Evolutionary conservation across 1,140 invertebrate genomes (phyloP), one percentile per base, ranked within the genome.

Genomic region (Dendrolimus punctatus): DNA sequence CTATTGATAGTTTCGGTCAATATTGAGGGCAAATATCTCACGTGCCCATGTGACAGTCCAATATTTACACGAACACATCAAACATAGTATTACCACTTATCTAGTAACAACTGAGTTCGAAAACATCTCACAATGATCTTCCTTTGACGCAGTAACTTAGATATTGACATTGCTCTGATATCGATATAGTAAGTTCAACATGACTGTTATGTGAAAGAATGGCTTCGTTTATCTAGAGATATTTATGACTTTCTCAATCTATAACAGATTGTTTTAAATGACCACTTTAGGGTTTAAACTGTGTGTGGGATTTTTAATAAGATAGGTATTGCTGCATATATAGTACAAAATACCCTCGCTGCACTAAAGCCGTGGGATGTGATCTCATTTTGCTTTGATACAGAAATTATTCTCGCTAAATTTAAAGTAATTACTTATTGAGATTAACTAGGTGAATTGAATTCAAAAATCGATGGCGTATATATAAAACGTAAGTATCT

Each of bases 71-170:
- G 65, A 60, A 60, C 55, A 71, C 72, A 72, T 81, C 75, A 82
- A 79, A 80, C 65, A 85, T 65, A 76, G 80, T 85, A 85, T 83
- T 79, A 85, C 80, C 73, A 83, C 73, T 81, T 83, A 82, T 83
- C 80, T 79, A 63, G 59, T 73, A 76, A 79, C 76, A 80, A 76
- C 67, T 73, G 64, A 60, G 64, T 75, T 64, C 64, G 62, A 80
- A 80, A 77, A 70, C 71, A 71, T 76, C 68, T 71, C 55, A 73
- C 58, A 70, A 58, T 64, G 66, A 76, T 77, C 72, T 72, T 71
- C 55, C 64, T 55, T 55, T 54, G 71, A 69, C 55, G 53, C 71
- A 66, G 66, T 55, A 65, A 66, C 63, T 62, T 58, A 55, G 50
- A 39, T 79, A 60, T 76, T 78, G 66, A 72, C 69, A 70, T 58